Base-by-base conservation (phyloP, 2,113 vertebrate species). In the Corythoichthys intestinalis region DNA sequence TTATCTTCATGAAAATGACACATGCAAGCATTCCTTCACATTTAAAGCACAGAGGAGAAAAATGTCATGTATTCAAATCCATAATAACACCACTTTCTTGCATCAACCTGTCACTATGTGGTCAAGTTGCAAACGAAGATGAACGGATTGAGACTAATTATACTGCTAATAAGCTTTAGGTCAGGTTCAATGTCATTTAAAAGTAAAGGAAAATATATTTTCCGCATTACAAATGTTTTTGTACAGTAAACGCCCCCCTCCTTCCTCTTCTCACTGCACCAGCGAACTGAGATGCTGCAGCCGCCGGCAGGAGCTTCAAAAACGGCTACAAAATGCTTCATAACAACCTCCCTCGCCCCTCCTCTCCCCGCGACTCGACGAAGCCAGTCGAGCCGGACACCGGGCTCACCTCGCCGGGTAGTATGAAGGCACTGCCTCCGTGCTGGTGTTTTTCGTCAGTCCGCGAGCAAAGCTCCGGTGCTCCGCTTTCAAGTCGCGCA, bases 281-380 rank as follows among this genome's bases (percentile, higher is more conserved):
- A 82, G 86, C 84, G 87, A 90, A 84, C 86, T 87, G 85, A 90
- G 88, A 88, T 88, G 88, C 82, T 86, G 79, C 6, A 28, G 73
- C 77, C 70, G 73, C 34, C 38, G 37, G 69, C 49, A 66, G 49
- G 73, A 84, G 67, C 62, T 10, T 5, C 35, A 14, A 2, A 79
- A 65, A 71, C 76, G 54, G 58, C 66, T 12, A 50, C 17, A 71
- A 65, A 81, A 72, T 20, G 54, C 67, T 48, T 60, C 53, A 65
- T 66, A 54, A 17, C 38, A 34, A 37, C 17, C 20, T 4, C 8
- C 39, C 17, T 17, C 28, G 37, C 50, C 57, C 39, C 34, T 48
- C 8, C 4, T 4, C 6, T 54, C 46, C 37, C 39, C 38, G 38
- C n/a, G 39, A 39, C 6, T 61, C 38, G 4, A 12, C 15, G n/a